Evolutionary conservation across 2,113 vertebrate genomes (phyloP).

Genomic region (Acanthisitta chloris): DNA sequence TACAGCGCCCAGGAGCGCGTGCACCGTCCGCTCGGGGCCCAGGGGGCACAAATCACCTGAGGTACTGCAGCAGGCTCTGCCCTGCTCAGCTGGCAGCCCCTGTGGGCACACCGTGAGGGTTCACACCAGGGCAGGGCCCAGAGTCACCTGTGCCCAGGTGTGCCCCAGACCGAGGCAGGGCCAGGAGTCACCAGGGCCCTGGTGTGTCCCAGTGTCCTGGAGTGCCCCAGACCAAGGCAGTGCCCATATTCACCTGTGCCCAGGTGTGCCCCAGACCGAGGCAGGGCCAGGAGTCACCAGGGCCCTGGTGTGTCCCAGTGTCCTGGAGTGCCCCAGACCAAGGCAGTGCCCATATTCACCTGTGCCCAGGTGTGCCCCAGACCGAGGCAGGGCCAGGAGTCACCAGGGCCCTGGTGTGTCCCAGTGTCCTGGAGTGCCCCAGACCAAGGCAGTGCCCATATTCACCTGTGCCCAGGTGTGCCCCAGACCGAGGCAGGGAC

Average conservation of each 20-base stretch:
- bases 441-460: background rate
- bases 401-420: too few relatives aligned
- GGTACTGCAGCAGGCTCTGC: fast-evolving
- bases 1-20: slow-evolving; percentile 69
- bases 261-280: background rate
- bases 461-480: background rate
- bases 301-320: too few relatives aligned
- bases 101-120: background rate
- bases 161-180: background rate
- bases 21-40: slow-evolving; percentile 18
- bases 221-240: background rate
- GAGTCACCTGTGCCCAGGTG: background rate
- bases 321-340: too few relatives aligned
- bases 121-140: background rate
- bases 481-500: background rate
- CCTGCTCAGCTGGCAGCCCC: background rate
- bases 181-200: too few relatives aligned
- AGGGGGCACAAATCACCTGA: background rate
- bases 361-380: background rate
- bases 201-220: too few relatives aligned
- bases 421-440: too few relatives aligned
- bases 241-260: background rate
- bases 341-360: background rate
- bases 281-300: too few relatives aligned
- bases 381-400: too few relatives aligned